phyloP scores from a whole-genome alignment of 2,797 vertebrate species.

The Hemitrygon akajei region DNA sequence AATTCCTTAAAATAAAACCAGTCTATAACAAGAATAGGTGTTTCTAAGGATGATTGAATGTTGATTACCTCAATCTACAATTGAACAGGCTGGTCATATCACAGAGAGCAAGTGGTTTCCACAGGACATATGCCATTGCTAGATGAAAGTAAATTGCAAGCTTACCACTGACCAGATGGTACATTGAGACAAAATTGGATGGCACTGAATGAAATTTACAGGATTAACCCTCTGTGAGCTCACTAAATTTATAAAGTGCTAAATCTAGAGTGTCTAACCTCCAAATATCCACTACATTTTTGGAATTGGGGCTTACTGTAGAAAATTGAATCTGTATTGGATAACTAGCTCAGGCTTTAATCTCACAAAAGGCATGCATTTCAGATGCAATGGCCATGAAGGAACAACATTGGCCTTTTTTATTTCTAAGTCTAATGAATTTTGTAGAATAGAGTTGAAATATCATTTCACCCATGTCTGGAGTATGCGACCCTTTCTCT shows the following conservation, averaged over 20 bases:
- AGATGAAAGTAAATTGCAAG: neutral
- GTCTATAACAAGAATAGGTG: neutral
- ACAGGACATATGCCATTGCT: conserved; percentile 2
- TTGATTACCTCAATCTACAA: conserved; percentile 30
- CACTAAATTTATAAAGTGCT: neutral
- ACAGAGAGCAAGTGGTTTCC: neutral
- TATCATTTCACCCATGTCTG: too few species aligned
- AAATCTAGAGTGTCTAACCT: neutral
- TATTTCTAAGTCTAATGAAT: too few species aligned
- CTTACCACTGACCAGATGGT: neutral
- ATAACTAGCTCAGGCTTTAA: neutral
- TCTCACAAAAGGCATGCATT: too few species aligned
- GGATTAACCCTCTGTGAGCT: neutral
- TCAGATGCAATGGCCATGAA: too few species aligned
- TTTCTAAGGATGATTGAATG: conserved; percentile 18
- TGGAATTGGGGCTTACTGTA: too few species aligned
- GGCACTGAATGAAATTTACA: neutral
- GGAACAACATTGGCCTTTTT: too few species aligned
- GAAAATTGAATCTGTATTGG: neutral
- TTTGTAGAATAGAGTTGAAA: too few species aligned
- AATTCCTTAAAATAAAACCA: neutral
- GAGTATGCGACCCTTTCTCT: too few species aligned
- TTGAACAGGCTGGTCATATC: neutral
- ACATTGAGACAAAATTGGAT: too few species aligned
- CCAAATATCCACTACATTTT: neutral